Conservation (phyloP, 2,113 vertebrate species). For the Eublepharis macularius region DNA sequence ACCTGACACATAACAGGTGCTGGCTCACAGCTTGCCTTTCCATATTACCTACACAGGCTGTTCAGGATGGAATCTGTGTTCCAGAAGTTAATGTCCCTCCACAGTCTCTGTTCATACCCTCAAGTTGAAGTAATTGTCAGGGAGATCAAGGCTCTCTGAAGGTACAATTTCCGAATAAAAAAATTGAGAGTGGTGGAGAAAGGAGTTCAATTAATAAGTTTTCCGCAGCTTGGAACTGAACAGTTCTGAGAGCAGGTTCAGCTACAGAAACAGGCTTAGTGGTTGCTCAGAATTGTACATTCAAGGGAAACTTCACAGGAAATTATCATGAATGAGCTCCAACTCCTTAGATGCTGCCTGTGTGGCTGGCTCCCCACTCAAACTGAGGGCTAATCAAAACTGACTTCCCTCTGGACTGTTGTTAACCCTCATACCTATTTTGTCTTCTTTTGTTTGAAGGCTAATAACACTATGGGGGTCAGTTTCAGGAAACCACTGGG, state of each 20-base stretch:
- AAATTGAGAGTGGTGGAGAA: background rate
- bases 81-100: background rate
- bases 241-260: background rate
- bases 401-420: too few relatives aligned
- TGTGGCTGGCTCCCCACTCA: too few relatives aligned
- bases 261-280: background rate
- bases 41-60: background rate
- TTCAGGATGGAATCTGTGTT: background rate
- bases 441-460: too few relatives aligned
- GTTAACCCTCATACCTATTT: too few relatives aligned
- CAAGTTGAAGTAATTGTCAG: background rate
- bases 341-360: background rate
- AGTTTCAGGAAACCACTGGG: too few relatives aligned
- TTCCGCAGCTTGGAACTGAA: too few relatives aligned
- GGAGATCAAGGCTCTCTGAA: background rate
- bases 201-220: background rate
- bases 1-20: background rate
- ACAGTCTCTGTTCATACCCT: background rate
- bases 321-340: too few relatives aligned
- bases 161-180: background rate
- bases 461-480: too few relatives aligned
- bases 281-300: background rate
- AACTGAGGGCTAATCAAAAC: too few relatives aligned
- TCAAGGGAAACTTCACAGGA: background rate
- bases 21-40: background rate